Percentiles rank a stretch among this genome's conserved stretches.
Evolutionary conservation across 2,113 vertebrate species (phyloP).

Genomic region (Oenanthe oenanthe): DNA sequence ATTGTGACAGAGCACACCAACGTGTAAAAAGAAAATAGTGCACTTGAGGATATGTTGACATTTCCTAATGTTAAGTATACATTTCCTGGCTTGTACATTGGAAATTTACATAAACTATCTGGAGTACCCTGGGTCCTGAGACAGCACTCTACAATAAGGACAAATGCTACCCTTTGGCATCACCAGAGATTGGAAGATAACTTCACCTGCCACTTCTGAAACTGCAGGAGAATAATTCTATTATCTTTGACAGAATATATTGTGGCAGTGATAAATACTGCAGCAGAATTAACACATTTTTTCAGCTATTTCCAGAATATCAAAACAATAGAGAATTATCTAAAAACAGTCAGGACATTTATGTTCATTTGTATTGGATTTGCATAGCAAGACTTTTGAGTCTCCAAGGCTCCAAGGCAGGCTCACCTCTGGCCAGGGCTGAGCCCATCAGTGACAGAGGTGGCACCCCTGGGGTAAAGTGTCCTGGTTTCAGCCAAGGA

Average conservation of each 20-base stretch:
- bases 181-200: neutral
- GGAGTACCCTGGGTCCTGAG: neutral
- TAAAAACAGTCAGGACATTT: neutral
- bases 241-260: neutral
- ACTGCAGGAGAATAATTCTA: neutral
- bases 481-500: neutral
- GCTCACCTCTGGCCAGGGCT: neutral
- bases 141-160: neutral
- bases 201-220: neutral
- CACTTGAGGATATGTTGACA: neutral
- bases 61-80: neutral
- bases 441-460: fast-evolving
- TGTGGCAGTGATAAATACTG: neutral
- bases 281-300: neutral
- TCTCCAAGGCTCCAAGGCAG: too few species aligned
- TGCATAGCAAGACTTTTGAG: neutral
- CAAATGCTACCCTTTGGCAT: neutral
- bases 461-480: fast-evolving
- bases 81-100: neutral
- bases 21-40: neutral
- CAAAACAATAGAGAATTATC: neutral
- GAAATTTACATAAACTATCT: neutral
- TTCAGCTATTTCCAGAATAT: neutral
- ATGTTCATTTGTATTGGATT: neutral
- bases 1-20: neutral